Evolutionary conservation across 23 tunicate genomes (phyloP).

Genomic region (Aplidium turbinatum): DNA sequence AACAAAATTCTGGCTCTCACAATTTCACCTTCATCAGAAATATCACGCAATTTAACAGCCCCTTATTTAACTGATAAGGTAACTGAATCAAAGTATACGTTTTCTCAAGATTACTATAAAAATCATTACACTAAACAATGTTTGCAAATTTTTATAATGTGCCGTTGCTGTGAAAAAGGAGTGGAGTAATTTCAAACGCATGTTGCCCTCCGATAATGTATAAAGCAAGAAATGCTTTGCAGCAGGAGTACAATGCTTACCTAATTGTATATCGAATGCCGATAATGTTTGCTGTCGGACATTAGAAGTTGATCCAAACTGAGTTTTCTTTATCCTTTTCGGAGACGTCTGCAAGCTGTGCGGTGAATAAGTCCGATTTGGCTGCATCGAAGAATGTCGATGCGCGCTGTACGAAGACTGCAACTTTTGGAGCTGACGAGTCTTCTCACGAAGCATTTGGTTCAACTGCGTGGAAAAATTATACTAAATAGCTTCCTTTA

Average conservation of each 20-base stretch:
- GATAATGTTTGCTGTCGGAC: conserved; percentile 10
- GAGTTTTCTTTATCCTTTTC: too few species aligned
- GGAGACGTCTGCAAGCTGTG: not conserved
- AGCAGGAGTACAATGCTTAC: not conserved
- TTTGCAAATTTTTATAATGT: not conserved
- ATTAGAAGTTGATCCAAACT: too few species aligned
- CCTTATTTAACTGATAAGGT: too few species aligned
- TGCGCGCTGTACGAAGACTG: conserved; percentile 37
- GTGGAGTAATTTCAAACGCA: not conserved
- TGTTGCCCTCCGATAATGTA: not conserved
- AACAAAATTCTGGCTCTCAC: too few species aligned
- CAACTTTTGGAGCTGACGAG: conserved; percentile 18
- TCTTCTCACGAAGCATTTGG: conserved; percentile 19
- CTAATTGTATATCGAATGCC: conserved; percentile 16
- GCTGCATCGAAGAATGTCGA: conserved; percentile 20
- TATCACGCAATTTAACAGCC: too few species aligned
- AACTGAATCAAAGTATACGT: too few species aligned
- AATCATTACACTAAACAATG: too few species aligned
- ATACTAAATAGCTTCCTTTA: too few species aligned
- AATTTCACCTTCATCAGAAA: too few species aligned
- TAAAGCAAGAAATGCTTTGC: not conserved
- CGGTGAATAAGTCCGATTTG: conserved; percentile 9
- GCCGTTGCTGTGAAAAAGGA: not conserved
- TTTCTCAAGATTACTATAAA: too few species aligned
- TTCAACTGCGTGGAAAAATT: conserved; percentile 3